phyloP scores from a whole-genome alignment of 2,797 vertebrate genomes.

The Coendou prehensilis region DNA sequence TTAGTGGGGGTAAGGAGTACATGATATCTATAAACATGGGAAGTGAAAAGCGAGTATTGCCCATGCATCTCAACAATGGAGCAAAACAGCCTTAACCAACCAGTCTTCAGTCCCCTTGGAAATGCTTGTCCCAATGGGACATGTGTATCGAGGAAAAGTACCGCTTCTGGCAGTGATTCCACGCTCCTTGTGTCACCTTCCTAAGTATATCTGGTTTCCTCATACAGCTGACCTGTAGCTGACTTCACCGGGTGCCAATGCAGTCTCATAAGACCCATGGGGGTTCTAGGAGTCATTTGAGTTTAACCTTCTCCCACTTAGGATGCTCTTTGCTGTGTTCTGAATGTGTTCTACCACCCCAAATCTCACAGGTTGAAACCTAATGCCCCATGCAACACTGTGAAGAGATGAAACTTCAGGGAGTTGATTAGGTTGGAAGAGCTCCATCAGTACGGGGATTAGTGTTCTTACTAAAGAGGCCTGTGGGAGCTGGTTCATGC shows the following conservation, averaged over 20 bases:
- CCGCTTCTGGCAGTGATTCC: neutral
- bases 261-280: neutral
- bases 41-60: neutral
- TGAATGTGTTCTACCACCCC: neutral
- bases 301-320: neutral
- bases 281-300: neutral
- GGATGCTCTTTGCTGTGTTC: neutral
- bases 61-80: neutral
- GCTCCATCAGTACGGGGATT: neutral
- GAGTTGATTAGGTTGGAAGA: neutral
- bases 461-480: neutral
- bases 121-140: neutral
- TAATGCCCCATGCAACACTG: neutral
- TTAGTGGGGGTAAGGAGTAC: neutral
- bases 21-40: neutral
- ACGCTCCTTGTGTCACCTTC: neutral
- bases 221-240: neutral
- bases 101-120: neutral
- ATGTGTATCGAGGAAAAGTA: neutral
- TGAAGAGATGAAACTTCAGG: neutral
- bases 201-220: slow-evolving; percentile 8
- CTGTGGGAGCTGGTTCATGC: neutral
- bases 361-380: neutral
- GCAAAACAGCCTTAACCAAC: neutral
- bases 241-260: neutral